Percentiles rank a stretch among this genome's conserved stretches.
phyloP scores from a whole-genome alignment of 1,140 invertebrate species.

The Leptonema lineaticorne region DNA sequence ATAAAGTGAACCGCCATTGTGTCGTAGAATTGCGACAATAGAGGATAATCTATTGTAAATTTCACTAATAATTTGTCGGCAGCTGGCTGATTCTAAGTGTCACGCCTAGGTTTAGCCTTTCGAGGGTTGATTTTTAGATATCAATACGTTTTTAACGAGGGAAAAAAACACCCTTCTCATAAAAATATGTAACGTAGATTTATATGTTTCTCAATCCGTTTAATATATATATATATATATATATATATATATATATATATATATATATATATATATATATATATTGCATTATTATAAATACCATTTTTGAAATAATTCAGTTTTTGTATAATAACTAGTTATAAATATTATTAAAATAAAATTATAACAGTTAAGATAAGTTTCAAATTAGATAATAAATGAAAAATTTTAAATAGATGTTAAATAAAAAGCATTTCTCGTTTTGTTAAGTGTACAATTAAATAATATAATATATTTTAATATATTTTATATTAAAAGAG shows the following conservation, averaged over 20 bases:
- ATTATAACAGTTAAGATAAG: not conserved
- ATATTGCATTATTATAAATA: not conserved
- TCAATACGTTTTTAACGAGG: not conserved
- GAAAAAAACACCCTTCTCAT: too few species aligned
- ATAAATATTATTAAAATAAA: too few species aligned
- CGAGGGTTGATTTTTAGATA: conserved; percentile 1
- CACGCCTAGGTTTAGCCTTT: conserved; percentile 6
- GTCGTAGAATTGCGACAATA: not conserved
- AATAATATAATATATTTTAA: too few species aligned
- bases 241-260: not conserved
- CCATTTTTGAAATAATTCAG: too few species aligned
- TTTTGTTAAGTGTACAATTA: too few species aligned
- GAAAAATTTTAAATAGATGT: too few species aligned
- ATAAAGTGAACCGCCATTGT: conserved; percentile 2
- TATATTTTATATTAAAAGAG: too few species aligned
- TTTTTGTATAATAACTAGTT: too few species aligned
- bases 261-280: not conserved
- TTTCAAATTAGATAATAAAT: not conserved
- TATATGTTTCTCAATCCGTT: too few species aligned
- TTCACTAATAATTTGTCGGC: conserved; percentile 25
- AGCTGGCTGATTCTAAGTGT: conserved; percentile 11
- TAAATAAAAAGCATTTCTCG: too few species aligned
- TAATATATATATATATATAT: too few species aligned
- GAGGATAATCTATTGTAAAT: conserved; percentile 24
- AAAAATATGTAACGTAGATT: too few species aligned